phyloP scores from a whole-genome alignment of 2,888 invertebrate species.

The Pelosia muscerda region DNA sequence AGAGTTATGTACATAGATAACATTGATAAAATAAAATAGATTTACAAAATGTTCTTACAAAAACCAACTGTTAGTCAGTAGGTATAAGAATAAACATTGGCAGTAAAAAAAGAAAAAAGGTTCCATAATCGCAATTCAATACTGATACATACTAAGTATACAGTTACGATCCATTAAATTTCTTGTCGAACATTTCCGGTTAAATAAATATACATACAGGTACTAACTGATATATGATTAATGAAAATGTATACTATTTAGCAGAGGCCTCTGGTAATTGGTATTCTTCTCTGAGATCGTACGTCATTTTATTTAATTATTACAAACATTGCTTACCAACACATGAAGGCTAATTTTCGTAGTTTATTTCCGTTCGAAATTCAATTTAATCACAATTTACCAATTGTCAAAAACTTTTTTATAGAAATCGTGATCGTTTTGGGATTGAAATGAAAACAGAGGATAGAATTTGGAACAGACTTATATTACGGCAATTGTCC shows the following conservation, averaged over 20 bases:
- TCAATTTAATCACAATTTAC: too few species aligned
- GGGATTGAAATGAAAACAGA: too few species aligned
- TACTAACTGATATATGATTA: not conserved
- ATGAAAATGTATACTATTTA: not conserved
- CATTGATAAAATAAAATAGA: slow-evolving; percentile 24
- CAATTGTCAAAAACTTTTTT: too few species aligned
- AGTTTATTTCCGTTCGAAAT: too few species aligned
- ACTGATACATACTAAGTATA: not conserved
- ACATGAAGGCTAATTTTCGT: too few species aligned
- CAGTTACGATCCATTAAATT: not conserved
- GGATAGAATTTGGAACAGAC: too few species aligned
- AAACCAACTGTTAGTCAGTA: not conserved
- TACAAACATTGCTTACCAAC: not conserved
- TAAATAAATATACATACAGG: not conserved
- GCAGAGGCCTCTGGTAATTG: not conserved
- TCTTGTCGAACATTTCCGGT: not conserved
- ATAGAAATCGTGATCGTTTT: too few species aligned
- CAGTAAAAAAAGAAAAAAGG: not conserved
- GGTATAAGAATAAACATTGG: not conserved
- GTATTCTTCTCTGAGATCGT: not conserved
- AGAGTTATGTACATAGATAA: slow-evolving; percentile 42
- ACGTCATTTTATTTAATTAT: not conserved
- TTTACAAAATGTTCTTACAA: not conserved
- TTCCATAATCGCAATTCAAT: not conserved
- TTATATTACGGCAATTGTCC: too few species aligned